These are phyloP conservation scores for Lichenostomus cassidix DNA, from an alignment of 2,113 vertebrate species.

Conservation along the genomic window DNA sequence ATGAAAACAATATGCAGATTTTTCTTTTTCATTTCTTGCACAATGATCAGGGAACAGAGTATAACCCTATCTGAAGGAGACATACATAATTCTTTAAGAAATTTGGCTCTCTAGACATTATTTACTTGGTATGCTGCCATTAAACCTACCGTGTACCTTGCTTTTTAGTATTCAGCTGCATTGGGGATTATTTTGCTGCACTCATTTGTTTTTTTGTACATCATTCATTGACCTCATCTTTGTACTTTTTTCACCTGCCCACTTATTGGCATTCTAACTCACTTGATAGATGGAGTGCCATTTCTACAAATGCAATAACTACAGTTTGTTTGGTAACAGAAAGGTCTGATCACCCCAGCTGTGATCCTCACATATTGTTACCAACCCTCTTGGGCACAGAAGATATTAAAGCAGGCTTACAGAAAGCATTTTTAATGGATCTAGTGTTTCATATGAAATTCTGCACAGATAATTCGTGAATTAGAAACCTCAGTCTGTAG, in stretches of 20 bases:
- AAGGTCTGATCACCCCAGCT: slow-evolving; percentile 16
- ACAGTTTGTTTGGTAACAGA: slow-evolving; percentile 4
- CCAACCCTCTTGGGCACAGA: background rate
- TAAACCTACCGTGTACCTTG: background rate
- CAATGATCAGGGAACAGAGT: background rate
- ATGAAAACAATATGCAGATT: background rate
- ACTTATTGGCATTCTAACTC: slow-evolving; percentile 51
- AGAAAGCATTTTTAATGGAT: background rate
- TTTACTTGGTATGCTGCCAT: background rate
- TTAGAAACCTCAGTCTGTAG: background rate
- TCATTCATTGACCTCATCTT: slow-evolving; percentile 40
- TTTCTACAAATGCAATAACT: slow-evolving; percentile 62
- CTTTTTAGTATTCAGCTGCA: background rate
- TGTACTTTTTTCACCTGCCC: slow-evolving; percentile 22
- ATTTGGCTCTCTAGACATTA: background rate
- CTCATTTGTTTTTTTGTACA: background rate
- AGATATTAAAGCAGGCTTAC: background rate
- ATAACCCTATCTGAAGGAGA: background rate
- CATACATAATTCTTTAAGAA: background rate
- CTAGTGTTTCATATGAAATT: background rate
- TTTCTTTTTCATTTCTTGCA: background rate
- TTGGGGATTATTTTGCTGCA: background rate
- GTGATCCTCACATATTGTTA: slow-evolving; percentile 18
- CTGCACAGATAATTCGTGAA: background rate
- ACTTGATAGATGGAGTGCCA: slow-evolving; percentile 68